These are phyloP conservation scores for Melitaea cinxia DNA, from an alignment of 1,140 invertebrate genomes.

Conservation along the genomic window DNA sequence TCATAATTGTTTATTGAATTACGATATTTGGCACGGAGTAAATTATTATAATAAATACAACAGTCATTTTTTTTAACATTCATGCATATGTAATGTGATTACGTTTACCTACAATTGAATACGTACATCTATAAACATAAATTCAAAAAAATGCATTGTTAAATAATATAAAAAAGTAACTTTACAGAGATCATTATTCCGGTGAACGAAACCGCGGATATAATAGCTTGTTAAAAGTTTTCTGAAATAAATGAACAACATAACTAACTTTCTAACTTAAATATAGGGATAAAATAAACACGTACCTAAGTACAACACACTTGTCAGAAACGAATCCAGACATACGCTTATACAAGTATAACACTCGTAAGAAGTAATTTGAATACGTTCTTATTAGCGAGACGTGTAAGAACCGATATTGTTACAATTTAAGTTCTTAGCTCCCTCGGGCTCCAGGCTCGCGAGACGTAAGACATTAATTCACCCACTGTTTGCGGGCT, in stretches of 20 bases:
- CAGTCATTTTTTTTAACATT: no score
- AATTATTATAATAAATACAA: no score
- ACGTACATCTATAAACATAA: no score
- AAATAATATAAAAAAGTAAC: background rate
- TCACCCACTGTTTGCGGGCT: constrained; percentile 68
- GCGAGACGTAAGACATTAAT: constrained; percentile 65
- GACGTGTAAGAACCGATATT: constrained; percentile 48
- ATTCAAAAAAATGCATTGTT: background rate
- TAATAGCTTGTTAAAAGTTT: constrained; percentile 2
- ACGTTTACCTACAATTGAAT: no score
- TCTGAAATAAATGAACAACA: background rate
- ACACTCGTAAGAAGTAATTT: constrained; percentile 44
- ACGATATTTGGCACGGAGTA: no score
- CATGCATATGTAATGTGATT: no score
- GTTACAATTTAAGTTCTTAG: constrained; percentile 56
- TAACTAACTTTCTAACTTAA: background rate
- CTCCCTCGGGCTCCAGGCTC: constrained; percentile 41
- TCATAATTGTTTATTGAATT: no score
- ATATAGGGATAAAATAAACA: background rate
- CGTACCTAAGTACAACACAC: background rate
- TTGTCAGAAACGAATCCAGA: constrained; percentile 1
- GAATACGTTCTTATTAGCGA: constrained; percentile 46
- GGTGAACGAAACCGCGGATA: background rate
- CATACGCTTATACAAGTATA: constrained; percentile 8
- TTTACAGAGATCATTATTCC: background rate